Evolutionary conservation across 2,113 vertebrate species (phyloP).

Genomic region (Zeus faber): DNA sequence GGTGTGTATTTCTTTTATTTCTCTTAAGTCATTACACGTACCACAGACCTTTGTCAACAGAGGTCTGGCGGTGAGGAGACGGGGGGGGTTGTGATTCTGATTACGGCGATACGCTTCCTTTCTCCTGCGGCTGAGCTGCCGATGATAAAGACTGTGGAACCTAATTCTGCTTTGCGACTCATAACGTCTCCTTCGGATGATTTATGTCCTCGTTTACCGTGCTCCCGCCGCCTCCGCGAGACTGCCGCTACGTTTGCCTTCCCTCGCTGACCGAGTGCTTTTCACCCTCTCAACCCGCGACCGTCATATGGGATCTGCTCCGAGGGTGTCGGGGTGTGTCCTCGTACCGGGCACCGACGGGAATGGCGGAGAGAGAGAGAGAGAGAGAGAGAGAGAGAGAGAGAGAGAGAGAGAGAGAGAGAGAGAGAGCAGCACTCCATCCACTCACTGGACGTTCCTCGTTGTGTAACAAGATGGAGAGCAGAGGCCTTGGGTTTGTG

Average conservation of each 20-base stretch:
- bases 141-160: slow-evolving; percentile 36
- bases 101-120: not conserved
- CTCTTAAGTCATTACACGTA: no score
- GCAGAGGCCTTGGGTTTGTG: no score
- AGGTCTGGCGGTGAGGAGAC: no score
- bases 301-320: no score
- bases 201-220: slow-evolving; percentile 53
- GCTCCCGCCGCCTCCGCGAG: slow-evolving; percentile 14
- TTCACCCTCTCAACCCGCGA: slow-evolving; percentile 8
- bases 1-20: no score
- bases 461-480: no score
- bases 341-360: not conserved
- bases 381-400: slow-evolving; percentile 3
- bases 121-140: slow-evolving; percentile 21
- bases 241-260: no score
- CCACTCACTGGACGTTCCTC: no score
- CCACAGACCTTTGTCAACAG: no score
- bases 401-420: slow-evolving; percentile 2
- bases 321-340: not conserved
- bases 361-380: not conserved
- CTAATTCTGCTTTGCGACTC: slow-evolving; percentile 52
- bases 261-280: no score
- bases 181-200: slow-evolving; percentile 51
- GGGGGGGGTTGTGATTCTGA: slow-evolving; percentile 4
- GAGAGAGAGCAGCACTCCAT: no score